phyloP scores from a whole-genome alignment of 1,140 invertebrate species.

The Conus ventricosus region DNA sequence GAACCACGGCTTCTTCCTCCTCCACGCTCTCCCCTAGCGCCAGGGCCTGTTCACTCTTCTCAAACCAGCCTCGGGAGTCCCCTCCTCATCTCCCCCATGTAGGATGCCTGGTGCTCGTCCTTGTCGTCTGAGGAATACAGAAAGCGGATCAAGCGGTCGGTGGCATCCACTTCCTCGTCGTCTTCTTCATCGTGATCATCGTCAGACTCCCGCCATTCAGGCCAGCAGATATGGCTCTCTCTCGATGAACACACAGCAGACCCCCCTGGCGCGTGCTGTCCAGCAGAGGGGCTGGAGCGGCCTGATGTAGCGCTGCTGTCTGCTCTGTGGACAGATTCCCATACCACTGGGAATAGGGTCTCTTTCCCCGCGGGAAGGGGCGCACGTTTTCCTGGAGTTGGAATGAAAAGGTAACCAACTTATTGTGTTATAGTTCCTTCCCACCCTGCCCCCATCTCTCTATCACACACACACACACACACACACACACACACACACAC shows the following conservation, averaged over 20 bases:
- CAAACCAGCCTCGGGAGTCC: constrained; percentile 13
- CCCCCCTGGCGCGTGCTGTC: neutral
- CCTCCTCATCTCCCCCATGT: neutral
- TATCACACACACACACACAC: neutral
- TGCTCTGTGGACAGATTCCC: neutral
- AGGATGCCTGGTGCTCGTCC: neutral
- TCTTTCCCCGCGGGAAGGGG: neutral
- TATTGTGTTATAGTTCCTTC: neutral
- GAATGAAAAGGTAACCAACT: neutral
- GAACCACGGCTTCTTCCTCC: constrained; percentile 3
- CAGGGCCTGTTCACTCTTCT: constrained; percentile 28
- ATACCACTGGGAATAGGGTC: neutral
- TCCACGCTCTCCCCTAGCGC: constrained; percentile 20
- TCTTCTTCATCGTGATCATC: constrained; percentile 9
- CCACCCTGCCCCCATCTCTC: neutral
- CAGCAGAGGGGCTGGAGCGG: neutral
- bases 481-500: neutral
- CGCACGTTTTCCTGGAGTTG: neutral
- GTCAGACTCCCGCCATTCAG: neutral
- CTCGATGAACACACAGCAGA: neutral
- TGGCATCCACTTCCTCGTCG: neutral
- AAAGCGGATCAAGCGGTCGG: neutral
- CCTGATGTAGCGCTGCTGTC: neutral
- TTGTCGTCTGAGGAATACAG: neutral
- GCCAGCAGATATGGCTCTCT: neutral